A percentile compares a stretch with the other conserved stretches of the same genome.
Evolutionary conservation across 2,888 invertebrate species (phyloP).

Genomic region (Julus scanicus): DNA sequence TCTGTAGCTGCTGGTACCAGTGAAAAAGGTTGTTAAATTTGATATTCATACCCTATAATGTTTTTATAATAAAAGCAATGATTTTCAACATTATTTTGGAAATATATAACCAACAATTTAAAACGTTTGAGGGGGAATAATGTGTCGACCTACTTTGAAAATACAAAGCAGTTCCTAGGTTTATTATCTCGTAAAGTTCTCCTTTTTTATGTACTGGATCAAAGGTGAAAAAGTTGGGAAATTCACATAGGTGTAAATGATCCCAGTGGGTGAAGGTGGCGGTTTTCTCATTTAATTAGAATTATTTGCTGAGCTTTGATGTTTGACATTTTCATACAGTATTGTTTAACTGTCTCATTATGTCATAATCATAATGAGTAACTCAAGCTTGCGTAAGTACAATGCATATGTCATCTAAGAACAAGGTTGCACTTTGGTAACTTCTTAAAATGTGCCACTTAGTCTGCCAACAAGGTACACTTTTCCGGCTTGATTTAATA

Average conservation of each 20-base stretch:
- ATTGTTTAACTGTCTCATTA: not conserved
- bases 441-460: no score
- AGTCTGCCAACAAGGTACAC: no score
- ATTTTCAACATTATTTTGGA: not conserved
- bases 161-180: not conserved
- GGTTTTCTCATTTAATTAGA: not conserved
- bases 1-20: not conserved
- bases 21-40: no score
- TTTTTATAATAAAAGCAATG: not conserved
- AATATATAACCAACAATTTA: not conserved
- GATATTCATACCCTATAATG: no score
- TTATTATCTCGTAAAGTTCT: no score
- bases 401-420: no score
- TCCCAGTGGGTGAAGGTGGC: not conserved
- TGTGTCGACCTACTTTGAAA: constrained; percentile 3
- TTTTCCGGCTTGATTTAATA: no score
- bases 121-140: not conserved
- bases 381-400: no score
- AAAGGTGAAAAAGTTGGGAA: not conserved
- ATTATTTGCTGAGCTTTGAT: not conserved
- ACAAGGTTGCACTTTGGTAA: no score
- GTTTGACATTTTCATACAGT: not conserved
- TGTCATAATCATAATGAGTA: no score
- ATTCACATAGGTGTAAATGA: not conserved
- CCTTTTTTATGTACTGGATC: not conserved